Evolutionary conservation across 2,797 vertebrate genomes (phyloP).

Genomic region (Heterohyrax brucei): DNA sequence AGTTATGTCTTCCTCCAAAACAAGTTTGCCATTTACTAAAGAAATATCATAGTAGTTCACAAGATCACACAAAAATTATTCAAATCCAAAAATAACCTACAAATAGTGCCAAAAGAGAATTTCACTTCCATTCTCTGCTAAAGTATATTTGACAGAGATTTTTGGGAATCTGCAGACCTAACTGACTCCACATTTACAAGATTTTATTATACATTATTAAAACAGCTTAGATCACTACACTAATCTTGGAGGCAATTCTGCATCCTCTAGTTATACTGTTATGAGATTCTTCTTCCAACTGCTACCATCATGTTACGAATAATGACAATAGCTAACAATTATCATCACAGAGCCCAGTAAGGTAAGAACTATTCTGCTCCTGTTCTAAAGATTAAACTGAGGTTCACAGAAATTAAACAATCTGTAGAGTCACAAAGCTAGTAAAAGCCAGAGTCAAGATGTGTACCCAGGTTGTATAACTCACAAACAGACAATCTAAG

Average conservation of each 20-base stretch:
- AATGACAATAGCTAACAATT: constrained; percentile 20
- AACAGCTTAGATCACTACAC: constrained; percentile 12
- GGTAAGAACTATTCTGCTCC: constrained; percentile 7
- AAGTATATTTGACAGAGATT: constrained; percentile 29
- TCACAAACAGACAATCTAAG: not conserved
- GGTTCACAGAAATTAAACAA: constrained; percentile 21
- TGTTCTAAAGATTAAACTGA: not conserved
- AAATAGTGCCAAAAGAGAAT: constrained; percentile 41
- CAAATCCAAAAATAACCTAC: constrained; percentile 33
- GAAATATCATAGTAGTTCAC: not conserved
- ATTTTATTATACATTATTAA: constrained; percentile 61
- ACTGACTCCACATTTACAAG: constrained; percentile 61
- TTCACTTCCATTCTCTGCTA: constrained; percentile 38
- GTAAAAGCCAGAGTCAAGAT: not conserved
- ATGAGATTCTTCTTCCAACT: constrained; percentile 39
- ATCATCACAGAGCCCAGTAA: not conserved
- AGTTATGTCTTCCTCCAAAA: not conserved
- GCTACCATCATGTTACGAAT: constrained; percentile 30
- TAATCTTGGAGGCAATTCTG: constrained; percentile 62
- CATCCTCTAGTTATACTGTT: constrained; percentile 28
- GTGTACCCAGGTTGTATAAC: not conserved
- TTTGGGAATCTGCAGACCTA: constrained; percentile 59
- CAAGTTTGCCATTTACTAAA: not conserved
- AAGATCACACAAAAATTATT: constrained; percentile 36
- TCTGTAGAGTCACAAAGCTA: constrained; percentile 30